phyloP scores from a whole-genome alignment of 2,797 vertebrate species.

The Halcyon chelicuti region DNA sequence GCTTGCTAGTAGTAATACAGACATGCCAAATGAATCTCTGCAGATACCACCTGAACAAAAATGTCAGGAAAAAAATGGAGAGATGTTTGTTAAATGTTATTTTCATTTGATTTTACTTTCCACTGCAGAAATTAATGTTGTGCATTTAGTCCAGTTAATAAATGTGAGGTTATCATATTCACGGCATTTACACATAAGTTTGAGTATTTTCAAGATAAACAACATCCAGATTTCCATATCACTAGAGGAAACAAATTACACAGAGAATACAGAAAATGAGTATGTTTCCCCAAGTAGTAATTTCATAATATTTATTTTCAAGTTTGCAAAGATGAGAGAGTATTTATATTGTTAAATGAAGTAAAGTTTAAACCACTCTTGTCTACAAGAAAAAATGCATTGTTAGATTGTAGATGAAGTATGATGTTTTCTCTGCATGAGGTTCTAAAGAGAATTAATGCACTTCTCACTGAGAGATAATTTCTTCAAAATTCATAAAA shows the following conservation, averaged over 20 bases:
- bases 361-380: conserved; percentile 7
- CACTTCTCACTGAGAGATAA: neutral
- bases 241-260: neutral
- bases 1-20: neutral
- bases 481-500: neutral
- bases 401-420: neutral
- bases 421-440: neutral
- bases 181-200: neutral
- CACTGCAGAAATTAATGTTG: neutral
- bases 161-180: neutral
- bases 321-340: neutral
- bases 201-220: conserved; percentile 30
- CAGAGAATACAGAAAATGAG: neutral
- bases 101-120: neutral
- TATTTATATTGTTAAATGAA: conserved; percentile 23
- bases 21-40: neutral
- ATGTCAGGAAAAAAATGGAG: neutral
- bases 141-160: neutral
- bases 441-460: neutral
- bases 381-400: neutral
- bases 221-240: neutral
- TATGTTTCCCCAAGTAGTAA: conserved; percentile 34
- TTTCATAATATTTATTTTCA: conserved; percentile 26
- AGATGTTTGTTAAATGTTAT: neutral
- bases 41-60: neutral